Conservation (phyloP, 2,888 invertebrate genomes). For the Meliscaeva auricollis region DNA sequence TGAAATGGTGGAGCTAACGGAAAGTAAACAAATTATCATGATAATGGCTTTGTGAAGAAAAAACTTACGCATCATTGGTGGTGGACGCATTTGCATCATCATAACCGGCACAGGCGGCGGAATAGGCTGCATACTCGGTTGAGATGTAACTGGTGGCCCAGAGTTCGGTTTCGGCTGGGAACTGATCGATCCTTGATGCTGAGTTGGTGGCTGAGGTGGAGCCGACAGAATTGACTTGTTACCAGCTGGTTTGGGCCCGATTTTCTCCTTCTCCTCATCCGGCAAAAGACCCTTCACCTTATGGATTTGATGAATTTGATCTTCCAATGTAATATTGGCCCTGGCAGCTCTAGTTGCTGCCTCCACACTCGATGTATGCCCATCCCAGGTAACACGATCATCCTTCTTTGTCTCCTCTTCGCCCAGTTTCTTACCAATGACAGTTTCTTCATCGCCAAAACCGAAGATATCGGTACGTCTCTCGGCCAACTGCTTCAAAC, state of each 20-base stretch:
- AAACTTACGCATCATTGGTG: constrained; percentile 84
- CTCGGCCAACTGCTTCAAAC: constrained; percentile 97
- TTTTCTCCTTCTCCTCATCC: constrained; percentile 98
- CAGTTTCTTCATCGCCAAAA: constrained; percentile 99
- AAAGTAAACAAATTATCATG: background rate
- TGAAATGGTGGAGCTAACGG: constrained; percentile 84
- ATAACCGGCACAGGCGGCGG: constrained; percentile 82
- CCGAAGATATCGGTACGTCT: constrained; percentile 99
- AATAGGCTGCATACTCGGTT: constrained; percentile 78
- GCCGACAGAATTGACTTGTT: constrained; percentile 81
- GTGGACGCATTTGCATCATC: constrained; percentile 84
- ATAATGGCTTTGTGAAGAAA: background rate
- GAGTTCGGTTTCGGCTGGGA: constrained; percentile 78
- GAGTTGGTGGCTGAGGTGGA: constrained; percentile 82
- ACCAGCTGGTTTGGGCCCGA: constrained; percentile 93
- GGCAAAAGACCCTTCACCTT: constrained; percentile 96
- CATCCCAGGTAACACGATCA: constrained; percentile 98
- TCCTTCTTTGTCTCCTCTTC: constrained; percentile 94
- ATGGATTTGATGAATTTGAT: constrained; percentile 98
- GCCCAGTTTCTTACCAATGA: constrained; percentile 99
- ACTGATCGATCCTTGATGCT: constrained; percentile 73
- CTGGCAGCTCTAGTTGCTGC: constrained; percentile 97
- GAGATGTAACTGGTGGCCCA: constrained; percentile 78
- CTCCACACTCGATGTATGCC: constrained; percentile 98
- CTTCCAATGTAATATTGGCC: constrained; percentile 97